Evolutionary conservation across 2,113 vertebrate genomes (phyloP).

Genomic region (Nibea albiflora): DNA sequence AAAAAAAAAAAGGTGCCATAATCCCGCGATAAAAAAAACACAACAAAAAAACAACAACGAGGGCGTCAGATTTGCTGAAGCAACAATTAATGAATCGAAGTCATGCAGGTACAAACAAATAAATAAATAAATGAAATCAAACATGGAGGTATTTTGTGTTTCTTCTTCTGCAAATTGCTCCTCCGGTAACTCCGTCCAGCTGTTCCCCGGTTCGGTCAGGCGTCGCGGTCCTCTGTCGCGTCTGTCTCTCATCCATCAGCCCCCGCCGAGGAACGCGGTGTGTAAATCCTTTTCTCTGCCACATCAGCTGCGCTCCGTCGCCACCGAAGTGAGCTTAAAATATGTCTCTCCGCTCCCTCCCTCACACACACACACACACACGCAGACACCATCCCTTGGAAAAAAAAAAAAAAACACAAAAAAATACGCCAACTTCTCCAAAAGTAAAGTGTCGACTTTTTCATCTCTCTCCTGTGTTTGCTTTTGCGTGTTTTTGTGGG

Average conservation of each 20-base stretch:
- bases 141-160: conserved; percentile 10
- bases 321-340: conserved; percentile 24
- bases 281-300: conserved; percentile 56
- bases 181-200: conserved; percentile 32
- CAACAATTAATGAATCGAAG: conserved; percentile 22
- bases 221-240: conserved; percentile 45
- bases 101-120: background rate
- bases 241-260: conserved; percentile 63
- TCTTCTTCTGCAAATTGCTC: conserved; percentile 20
- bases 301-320: conserved; percentile 55
- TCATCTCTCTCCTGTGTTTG: background rate
- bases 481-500: background rate
- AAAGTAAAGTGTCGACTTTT: conserved; percentile 53
- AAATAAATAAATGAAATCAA: background rate
- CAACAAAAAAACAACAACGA: no score
- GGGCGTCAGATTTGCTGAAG: conserved; percentile 1
- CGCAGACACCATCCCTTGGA: background rate
- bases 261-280: conserved; percentile 25
- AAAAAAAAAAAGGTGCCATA: conserved; percentile 10
- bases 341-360: background rate
- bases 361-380: no score
- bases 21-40: background rate
- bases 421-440: conserved; percentile 55
- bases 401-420: background rate
- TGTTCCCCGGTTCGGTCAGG: conserved; percentile 32